Base-by-base conservation (phyloP, 2,888 invertebrate species). In the Oxyteleia sp. region DNA sequence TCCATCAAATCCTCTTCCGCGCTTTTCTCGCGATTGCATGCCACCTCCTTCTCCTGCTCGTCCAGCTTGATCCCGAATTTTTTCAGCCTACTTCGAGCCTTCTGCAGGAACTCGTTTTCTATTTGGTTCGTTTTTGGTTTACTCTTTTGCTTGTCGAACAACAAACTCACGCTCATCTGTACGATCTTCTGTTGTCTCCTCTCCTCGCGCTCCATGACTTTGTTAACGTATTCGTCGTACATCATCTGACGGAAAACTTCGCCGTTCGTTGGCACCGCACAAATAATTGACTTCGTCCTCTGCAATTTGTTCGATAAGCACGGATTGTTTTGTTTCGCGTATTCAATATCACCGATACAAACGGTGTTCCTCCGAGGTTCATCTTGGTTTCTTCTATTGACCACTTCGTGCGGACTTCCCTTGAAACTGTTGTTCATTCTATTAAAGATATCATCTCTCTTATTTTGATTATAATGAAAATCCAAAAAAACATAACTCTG, bases 181-280 rank as follows among this genome's bases (percentile, higher is more conserved):
- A 98, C 96, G 18, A 97, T 95, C 93, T 97, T 97, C 66, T 96
- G 96, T 81, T 96, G 95, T 87, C 96, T 96, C 49, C 98, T 94
- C 89, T 97, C 96, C 88, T 96, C 96, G 10, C 97, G 95, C 91
- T 96, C 96, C 4, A 96, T 95, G 89, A 97, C 96, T 93, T 97
- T 96, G 89, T 95, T 94, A 90, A 97, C 95, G 94, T 97, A 97
- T 92, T 97, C 97, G 87, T 96, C 95, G 93, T 97, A 97, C 97
- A 98, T 97, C 93, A 96, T 95, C 86, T 96, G 96, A 5, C 97
- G 95, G 87, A 96, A 95, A 45, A 95, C 94, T 92, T 97, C 96
- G 55, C 96, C 96, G 7, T 95, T 95, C 8, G 94, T 94, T 43
- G 95, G 90, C 0, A 91, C 71, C 18, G 86, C 92, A 84, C 90